Base-by-base conservation (phyloP, 2,113 vertebrate species). In the Condylura cristata region DNA sequence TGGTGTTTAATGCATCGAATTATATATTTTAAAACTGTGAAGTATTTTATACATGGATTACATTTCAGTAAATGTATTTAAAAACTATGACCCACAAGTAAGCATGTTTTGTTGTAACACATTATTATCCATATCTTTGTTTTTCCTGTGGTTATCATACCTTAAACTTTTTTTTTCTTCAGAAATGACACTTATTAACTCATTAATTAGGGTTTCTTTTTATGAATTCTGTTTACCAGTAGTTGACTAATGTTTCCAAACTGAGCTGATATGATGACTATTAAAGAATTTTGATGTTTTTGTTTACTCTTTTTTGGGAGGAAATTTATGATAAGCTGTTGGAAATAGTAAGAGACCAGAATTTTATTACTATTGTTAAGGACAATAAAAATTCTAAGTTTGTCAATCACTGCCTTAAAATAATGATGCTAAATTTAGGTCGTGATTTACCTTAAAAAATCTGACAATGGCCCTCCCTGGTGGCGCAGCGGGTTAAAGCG, bases 201-300 rank as follows among this genome's bases (percentile, higher is more conserved):
- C 72, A 86, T 44, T 82, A 51, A 39, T 74, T 70, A 70, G 14
- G 30, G 1, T 60, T 84, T 85, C 2, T 56, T 65, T 90, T 81
- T 58, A 34, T 58, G n/a, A 56, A 58, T 81, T 79, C 30, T 83
- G 11, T 53, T 78, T 71, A 65, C 65, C 26, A 72, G 78, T 70
- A 68, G 26, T 61, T 81, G 74, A 66, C 2, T 30, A 83, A 9
- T 22, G 6, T 91, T 94, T 79, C 71, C 2, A 48, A 96, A 53
- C 16, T 82, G 78, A 84, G 56, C 22, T 85, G 26, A 48, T 72
- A 46, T 66, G n/a, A 84, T 72, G 41, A 78, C 34, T 89, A 4
- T n/a, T 70, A 80, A 94, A 68, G 22, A 53, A 26, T 34, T 81
- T 39, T 89, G 85, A 89, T 18, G 22, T 91, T 48, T 94, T 37